Evolutionary conservation across 2,797 vertebrate species (phyloP).

Genomic region (Naso thynnoides): DNA sequence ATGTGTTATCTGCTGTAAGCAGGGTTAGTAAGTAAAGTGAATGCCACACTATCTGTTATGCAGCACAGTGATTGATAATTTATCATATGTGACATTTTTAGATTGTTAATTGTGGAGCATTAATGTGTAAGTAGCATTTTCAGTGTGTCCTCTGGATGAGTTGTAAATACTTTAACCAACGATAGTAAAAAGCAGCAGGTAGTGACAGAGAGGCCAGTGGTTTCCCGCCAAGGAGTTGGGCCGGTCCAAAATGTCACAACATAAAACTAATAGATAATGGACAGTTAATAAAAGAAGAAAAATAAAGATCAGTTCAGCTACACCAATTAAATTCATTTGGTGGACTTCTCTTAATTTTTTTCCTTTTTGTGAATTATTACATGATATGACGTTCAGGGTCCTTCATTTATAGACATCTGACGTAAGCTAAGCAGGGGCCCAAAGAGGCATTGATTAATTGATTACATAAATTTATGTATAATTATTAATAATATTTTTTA

Average conservation of each 20-base stretch:
- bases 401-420: not conserved
- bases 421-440: not conserved
- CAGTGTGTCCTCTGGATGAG: not conserved
- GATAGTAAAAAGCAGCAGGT: no score
- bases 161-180: not conserved
- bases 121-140: not conserved
- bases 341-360: not conserved
- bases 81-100: not conserved
- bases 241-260: not conserved
- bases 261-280: slow-evolving; percentile 2
- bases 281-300: not conserved
- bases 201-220: no score
- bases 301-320: not conserved
- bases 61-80: not conserved
- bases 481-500: not conserved
- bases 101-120: not conserved
- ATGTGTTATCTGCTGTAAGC: not conserved
- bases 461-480: not conserved
- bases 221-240: not conserved
- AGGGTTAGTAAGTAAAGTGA: not conserved
- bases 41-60: not conserved
- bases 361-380: not conserved
- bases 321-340: not conserved
- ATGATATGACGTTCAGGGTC: not conserved
- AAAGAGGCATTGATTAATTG: not conserved